Conservation (phyloP, 2,797 vertebrate species). For the Trachurus trachurus region DNA sequence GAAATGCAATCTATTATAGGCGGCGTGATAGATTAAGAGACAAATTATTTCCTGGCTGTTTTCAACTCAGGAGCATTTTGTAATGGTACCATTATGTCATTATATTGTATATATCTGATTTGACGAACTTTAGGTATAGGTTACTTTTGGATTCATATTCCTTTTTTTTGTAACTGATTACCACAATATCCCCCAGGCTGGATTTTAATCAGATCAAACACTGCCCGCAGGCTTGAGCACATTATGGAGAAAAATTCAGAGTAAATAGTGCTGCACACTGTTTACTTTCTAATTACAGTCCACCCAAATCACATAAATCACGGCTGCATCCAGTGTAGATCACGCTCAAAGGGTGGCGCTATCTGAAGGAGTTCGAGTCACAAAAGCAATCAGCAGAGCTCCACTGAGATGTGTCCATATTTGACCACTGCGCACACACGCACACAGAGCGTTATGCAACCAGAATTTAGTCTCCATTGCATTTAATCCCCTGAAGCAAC, state of each 20-base stretch:
- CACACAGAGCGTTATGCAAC: conserved; percentile 71
- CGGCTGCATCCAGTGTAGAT: conserved; percentile 51
- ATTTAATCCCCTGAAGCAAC: conserved; percentile 83
- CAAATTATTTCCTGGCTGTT: conserved; percentile 5
- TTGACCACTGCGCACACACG: conserved; percentile 62
- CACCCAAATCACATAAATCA: conserved; percentile 72
- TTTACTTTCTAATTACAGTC: conserved; percentile 76
- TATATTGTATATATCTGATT: conserved; percentile 20
- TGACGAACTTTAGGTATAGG: not conserved
- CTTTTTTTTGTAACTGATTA: conserved; percentile 39
- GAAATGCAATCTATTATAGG: not conserved
- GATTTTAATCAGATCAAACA: conserved; percentile 65
- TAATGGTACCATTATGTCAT: not conserved
- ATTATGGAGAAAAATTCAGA: conserved; percentile 66
- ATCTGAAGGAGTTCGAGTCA: conserved; percentile 66
- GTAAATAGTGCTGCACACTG: conserved; percentile 54
- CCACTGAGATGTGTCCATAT: conserved; percentile 75
- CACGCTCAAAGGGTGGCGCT: conserved; percentile 57
- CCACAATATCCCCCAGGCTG: conserved; percentile 46
- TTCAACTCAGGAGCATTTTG: not conserved
- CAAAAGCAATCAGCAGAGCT: conserved; percentile 77
- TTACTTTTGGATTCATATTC: conserved; percentile 19
- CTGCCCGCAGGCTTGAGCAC: conserved; percentile 46
- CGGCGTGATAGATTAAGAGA: conserved; percentile 11
- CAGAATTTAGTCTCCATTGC: conserved; percentile 83